These are phyloP conservation scores for Nannoperca obscura DNA, from an alignment of 2,797 vertebrate species.

Conservation along the genomic window DNA sequence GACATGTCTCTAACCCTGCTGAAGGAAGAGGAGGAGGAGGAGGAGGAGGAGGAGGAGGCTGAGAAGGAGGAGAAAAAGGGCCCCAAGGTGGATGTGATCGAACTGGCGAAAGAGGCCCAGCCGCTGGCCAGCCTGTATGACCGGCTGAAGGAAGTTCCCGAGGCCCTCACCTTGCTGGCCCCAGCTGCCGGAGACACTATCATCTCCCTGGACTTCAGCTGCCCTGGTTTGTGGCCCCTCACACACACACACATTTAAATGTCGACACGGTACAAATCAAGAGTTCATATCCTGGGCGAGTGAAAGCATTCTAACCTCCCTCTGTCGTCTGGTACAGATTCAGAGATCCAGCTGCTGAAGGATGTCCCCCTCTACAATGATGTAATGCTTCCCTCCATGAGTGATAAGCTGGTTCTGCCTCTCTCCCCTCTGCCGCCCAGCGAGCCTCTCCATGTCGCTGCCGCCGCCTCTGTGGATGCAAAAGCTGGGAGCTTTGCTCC, in stretches of 20 bases:
- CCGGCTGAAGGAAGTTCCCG: conserved; percentile 92
- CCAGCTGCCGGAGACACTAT: conserved; percentile 96
- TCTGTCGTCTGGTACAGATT: conserved; percentile 83
- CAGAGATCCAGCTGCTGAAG: conserved; percentile 88
- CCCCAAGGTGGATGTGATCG: conserved; percentile 87
- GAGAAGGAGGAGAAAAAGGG: conserved; percentile 33
- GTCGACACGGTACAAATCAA: not conserved
- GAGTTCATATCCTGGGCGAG: not conserved
- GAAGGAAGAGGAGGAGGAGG: conserved; percentile 23
- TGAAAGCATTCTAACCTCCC: conserved; percentile 24
- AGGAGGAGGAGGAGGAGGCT: conserved; percentile 29
- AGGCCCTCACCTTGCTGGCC: conserved; percentile 93
- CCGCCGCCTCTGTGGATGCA: conserved; percentile 83
- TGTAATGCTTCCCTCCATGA: conserved; percentile 95
- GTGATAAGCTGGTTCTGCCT: conserved; percentile 87
- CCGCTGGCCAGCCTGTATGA: conserved; percentile 90
- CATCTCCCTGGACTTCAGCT: conserved; percentile 92
- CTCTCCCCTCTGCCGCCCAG: conserved; percentile 89
- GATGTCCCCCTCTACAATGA: conserved; percentile 96
- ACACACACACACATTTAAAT: not conserved
- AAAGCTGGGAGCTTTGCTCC: conserved; percentile 85
- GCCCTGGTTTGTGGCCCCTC: conserved; percentile 83
- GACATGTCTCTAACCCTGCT: conserved; percentile 10
- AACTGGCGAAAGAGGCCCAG: conserved; percentile 81
- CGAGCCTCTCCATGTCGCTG: conserved; percentile 85